Evolutionary conservation across 2,113 vertebrate species (phyloP), one percentile per base, ranked within the genome.

Genomic region (Peromyscus maniculatus): DNA sequence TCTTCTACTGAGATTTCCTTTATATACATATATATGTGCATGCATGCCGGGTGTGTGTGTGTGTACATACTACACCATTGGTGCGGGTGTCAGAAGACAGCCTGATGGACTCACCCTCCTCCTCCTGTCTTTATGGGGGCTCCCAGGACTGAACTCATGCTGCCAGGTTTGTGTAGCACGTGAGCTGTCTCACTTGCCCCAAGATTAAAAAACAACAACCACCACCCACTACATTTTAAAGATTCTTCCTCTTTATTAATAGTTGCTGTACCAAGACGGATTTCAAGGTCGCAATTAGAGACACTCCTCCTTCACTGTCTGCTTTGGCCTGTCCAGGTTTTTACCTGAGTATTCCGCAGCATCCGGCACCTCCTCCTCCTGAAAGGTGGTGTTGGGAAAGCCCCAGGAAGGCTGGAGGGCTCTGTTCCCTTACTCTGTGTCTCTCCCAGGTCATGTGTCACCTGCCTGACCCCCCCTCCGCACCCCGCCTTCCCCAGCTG

Each of bases 221-320:
- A 49, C 55, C 36, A 64, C 28, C 3, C 19, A 59, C 55, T 55
- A n/a, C 10, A 59, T 22, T 55, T n/a, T n/a, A 83, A 66, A 96
- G 87, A 59, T 78, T 6, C 52, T 95, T 92, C 28, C n/a, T 66
- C 10, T 69, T n/a, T 11, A 46, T 96, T 89, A 71, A 67, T 83
- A 82, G 67, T 78, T 89, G 83, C 64, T 64, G 9, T 90, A 13
- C 19, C 33, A 55, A 96, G 69, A 75, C 87, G 52, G 82, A 86
- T 66, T 88, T 95, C 21, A 3, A 94, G 77, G 57, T 69, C 78
- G 71, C 39, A 74, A 43, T 91, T 93, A 82, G 66, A 78, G 82
- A 75, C 62, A 46, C 91, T 79, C 13, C 17, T 87, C 89, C 64
- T 90, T 24, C 39, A 19, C 31, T 59, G 0, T 55, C 69, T 72